phyloP scores from a whole-genome alignment of 2,113 vertebrate genomes.

The Oncorhynchus keta region DNA sequence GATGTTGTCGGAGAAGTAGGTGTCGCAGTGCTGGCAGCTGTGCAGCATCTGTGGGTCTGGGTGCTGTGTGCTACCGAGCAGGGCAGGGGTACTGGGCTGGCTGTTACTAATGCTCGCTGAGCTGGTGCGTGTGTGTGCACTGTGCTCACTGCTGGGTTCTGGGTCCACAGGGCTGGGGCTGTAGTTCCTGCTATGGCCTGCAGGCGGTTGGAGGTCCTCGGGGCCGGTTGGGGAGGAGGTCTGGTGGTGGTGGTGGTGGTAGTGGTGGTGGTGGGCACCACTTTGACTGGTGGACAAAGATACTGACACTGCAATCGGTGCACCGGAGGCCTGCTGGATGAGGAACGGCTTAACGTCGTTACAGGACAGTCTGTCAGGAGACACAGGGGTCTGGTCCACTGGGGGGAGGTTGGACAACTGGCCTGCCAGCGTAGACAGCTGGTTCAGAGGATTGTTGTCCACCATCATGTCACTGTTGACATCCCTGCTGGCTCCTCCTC shows the following conservation, averaged over 20 bases:
- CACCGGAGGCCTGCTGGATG: slow-evolving; percentile 80
- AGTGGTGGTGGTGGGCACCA: slow-evolving; percentile 60
- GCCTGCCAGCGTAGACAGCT: slow-evolving; percentile 90
- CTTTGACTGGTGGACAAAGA: slow-evolving; percentile 38
- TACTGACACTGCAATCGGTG: slow-evolving; percentile 66
- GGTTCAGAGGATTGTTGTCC: slow-evolving; percentile 87
- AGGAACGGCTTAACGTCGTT: slow-evolving; percentile 93
- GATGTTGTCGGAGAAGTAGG: slow-evolving; percentile 95
- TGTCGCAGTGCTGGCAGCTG: slow-evolving; percentile 94
- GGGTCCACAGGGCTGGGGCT: slow-evolving; percentile 79
- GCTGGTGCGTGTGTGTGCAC: slow-evolving; percentile 71
- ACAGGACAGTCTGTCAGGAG: slow-evolving; percentile 82
- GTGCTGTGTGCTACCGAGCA: slow-evolving; percentile 67
- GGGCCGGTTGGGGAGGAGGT: slow-evolving; percentile 78
- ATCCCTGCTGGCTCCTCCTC: slow-evolving; percentile 60
- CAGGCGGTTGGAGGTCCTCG: slow-evolving; percentile 72
- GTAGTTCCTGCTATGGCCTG: slow-evolving; percentile 69
- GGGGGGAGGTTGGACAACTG: slow-evolving; percentile 87
- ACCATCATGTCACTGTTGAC: slow-evolving; percentile 77
- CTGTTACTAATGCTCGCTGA: slow-evolving; percentile 86
- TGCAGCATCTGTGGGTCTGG: slow-evolving; percentile 87
- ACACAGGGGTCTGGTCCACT: slow-evolving; percentile 74
- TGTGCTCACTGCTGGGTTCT: slow-evolving; percentile 82
- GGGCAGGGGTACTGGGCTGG: slow-evolving; percentile 80
- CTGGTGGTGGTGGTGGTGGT: slow-evolving; percentile 70